Conservation (phyloP, 2,888 invertebrate genomes). For the Hesperia comma region DNA sequence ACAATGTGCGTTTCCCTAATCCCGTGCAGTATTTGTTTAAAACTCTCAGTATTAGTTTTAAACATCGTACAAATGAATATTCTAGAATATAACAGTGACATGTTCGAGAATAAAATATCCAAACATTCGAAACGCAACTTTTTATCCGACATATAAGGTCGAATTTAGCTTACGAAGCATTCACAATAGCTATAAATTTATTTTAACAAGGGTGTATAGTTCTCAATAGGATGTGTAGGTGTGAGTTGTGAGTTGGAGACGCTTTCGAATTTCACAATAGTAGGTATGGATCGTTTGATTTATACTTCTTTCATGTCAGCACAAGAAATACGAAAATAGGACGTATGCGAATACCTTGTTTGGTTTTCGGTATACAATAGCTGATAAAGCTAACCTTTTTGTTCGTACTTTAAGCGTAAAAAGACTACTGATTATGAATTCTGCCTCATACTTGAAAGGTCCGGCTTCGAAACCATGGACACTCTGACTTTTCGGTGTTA, state of each 20-base stretch:
- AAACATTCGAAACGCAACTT: neutral
- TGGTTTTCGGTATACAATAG: no score
- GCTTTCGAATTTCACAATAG: neutral
- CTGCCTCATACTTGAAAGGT: no score
- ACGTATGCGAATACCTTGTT: no score
- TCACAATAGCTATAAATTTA: neutral
- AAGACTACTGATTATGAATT: no score
- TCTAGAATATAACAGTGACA: neutral
- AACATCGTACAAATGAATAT: neutral
- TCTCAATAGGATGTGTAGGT: neutral
- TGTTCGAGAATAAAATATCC: neutral
- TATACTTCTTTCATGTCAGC: neutral
- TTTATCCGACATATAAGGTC: neutral
- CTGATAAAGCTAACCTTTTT: no score
- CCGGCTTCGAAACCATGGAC: no score
- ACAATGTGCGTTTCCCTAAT: no score
- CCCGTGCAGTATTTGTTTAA: no score
- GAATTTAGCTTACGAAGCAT: neutral
- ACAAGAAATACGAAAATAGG: no score
- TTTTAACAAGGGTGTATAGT: neutral
- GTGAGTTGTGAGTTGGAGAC: neutral
- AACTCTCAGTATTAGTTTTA: no score
- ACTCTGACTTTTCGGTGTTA: no score
- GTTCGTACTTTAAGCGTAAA: no score
- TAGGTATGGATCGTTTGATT: neutral